Base-by-base conservation (phyloP, 2,113 vertebrate species). In the Phyllostomus discolor region DNA sequence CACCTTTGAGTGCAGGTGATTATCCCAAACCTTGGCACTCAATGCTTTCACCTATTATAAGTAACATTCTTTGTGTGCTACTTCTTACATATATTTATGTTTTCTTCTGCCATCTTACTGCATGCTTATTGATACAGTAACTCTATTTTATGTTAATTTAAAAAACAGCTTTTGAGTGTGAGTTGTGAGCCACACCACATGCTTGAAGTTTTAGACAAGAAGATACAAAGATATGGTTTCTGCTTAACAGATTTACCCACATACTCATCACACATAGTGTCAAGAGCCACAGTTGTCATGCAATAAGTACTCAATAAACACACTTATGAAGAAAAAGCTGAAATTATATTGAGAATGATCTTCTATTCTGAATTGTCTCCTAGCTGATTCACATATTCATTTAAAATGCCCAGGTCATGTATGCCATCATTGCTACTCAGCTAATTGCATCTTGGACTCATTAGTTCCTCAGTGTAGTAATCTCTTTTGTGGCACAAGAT, bases 121-220 rank as follows among this genome's bases (percentile, higher is more conserved):
- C 38, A 20, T 31, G 16, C 22, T 95, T 31, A 46, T 15, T n/a
- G 69, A 70, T 41, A 52, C 4, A 26, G 24, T 46, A 73, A 84
- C 4, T 90, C 19, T 78, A n/a, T n/a, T 90, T 79, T 79, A 73
- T 4, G 46, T 69, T 93, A 91, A 88, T 88, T 84, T 83, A 93
- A 70, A 22, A 50, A 92, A 82, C 11, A 89, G 8, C 41, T 73
- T 92, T 90, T 82, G n/a, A 78, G 43, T 90, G 69, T 57, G 22
- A 88, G 72, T 87, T 91, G 67, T 38, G 35, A 93, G 26, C 7
- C 7, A 52, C 9, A 11, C 11, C 20, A 48, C 62, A 70, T 54
- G 78, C 17, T 84, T 33, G 5, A 59, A 80, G 24, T 69, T 93
- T 88, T 72, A 67, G 9, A 78, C 17, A 88, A 80, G 14, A 28